Evolutionary conservation across 2,797 vertebrate species (phyloP), one percentile per base, ranked within the genome.

Genomic region (Mareca strepera): DNA sequence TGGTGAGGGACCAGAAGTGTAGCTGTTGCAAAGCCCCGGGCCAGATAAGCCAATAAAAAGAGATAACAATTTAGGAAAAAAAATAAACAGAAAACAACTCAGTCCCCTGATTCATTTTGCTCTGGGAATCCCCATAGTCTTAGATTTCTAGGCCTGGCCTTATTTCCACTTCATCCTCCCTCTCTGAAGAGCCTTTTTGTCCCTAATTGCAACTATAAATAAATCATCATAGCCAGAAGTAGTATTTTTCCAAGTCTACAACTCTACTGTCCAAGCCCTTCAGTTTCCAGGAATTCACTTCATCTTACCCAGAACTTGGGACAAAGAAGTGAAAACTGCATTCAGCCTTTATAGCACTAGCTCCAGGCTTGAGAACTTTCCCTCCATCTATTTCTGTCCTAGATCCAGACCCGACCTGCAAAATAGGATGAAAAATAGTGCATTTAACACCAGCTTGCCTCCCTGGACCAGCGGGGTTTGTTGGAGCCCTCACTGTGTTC

Each of bases 121-220:
- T 94, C 80, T 95, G 92, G 96, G 96, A 97, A 96, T 96, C 88
- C 93, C 92, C 86, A 50, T 77, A 91, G 95, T 94, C 92, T 96
- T 94, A 90, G 44, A 29, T 96, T 97, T 96, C 95, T 94, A 90
- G 85, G 86, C 90, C 88, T 95, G 88, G 92, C 90, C 78, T 97
- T 97, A 80, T 95, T 97, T 97, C 93, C 53, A 89, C 50, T 91
- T 96, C 84, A 94, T 93, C 79, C 80, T 78, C 88, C 82, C 86
- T 87, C 93, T 96, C 94, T 96, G 94, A 97, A 96, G 94, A 97
- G 90, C 77, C 82, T 93, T 96, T 96, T 96, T 96, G 96, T 97
- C 82, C 90, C 95, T 95, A 96, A 96, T 92, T 97, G 93, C 95
- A 96, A 90, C 94, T 97, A 95, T 97, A 97, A 97, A 96, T 97